Evolutionary conservation across 2,888 invertebrate genomes (phyloP).

Genomic region (Erebia epiphron): DNA sequence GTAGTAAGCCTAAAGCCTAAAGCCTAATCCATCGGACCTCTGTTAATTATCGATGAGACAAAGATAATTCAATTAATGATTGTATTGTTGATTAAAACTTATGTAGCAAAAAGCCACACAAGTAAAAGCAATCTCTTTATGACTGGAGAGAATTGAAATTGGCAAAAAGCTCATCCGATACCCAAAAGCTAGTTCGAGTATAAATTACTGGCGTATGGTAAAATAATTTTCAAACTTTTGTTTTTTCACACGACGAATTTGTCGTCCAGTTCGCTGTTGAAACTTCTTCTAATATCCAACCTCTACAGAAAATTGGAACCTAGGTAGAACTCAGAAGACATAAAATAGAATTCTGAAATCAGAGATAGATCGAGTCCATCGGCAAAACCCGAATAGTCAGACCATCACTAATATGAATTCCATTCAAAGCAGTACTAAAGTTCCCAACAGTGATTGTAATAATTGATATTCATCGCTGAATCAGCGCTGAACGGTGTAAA

Average conservation of each 20-base stretch:
- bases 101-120: background rate
- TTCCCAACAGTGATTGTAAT: too few relatives aligned
- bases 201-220: background rate
- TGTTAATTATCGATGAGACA: too few relatives aligned
- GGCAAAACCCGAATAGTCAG: too few relatives aligned
- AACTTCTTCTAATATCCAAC: background rate
- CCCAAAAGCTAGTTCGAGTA: conserved; percentile 5
- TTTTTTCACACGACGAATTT: too few relatives aligned
- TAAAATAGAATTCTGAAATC: too few relatives aligned
- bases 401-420: too few relatives aligned
- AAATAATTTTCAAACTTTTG: background rate
- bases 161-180: conserved; percentile 10
- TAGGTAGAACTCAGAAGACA: too few relatives aligned
- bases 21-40: too few relatives aligned
- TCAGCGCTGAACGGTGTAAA: background rate
- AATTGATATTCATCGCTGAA: background rate
- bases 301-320: too few relatives aligned
- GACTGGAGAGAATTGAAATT: conserved; percentile 13
- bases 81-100: conserved; percentile 9
- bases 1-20: too few relatives aligned
- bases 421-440: too few relatives aligned
- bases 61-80: background rate
- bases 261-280: background rate
- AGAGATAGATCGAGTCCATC: too few relatives aligned
- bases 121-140: background rate